A percentile compares a stretch with the other conserved stretches of the same genome.
Conservation (phyloP, 2,888 invertebrate genomes). For the Chymomyza caudatula region DNA sequence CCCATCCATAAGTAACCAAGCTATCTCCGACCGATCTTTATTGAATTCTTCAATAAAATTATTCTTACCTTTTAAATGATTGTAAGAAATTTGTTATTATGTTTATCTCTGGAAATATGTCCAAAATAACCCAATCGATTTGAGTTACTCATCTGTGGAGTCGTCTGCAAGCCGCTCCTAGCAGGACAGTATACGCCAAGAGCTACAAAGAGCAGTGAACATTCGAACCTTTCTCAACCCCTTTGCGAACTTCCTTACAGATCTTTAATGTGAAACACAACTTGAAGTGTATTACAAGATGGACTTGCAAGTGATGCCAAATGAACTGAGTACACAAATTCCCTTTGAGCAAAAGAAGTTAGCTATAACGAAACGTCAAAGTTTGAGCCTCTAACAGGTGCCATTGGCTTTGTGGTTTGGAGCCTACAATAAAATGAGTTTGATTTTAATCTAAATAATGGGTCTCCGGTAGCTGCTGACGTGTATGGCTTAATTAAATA, state of each 20-base stretch:
- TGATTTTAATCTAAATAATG: conserved; percentile 72
- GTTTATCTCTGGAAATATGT: no score
- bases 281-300: neutral
- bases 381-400: conserved; percentile 45
- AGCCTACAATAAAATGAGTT: conserved; percentile 61
- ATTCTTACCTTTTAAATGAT: no score
- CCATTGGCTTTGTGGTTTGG: neutral
- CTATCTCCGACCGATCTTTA: no score
- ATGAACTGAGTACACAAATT: conserved; percentile 27
- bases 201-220: neutral
- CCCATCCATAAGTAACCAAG: no score
- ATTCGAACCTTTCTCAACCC: neutral
- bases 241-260: neutral
- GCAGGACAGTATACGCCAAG: no score
- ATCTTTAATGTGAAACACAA: neutral
- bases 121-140: no score
- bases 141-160: no score
- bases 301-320: neutral
- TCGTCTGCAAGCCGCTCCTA: no score
- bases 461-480: conserved; percentile 53
- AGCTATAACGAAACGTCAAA: conserved; percentile 9
- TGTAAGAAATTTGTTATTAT: no score
- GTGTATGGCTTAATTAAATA: conserved; percentile 65
- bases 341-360: conserved; percentile 9
- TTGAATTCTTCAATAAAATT: no score